A percentile compares a stretch with the other conserved stretches of the same genome.
Conservation (phyloP, 1,140 invertebrate species). For the Drosophila melanica region DNA sequence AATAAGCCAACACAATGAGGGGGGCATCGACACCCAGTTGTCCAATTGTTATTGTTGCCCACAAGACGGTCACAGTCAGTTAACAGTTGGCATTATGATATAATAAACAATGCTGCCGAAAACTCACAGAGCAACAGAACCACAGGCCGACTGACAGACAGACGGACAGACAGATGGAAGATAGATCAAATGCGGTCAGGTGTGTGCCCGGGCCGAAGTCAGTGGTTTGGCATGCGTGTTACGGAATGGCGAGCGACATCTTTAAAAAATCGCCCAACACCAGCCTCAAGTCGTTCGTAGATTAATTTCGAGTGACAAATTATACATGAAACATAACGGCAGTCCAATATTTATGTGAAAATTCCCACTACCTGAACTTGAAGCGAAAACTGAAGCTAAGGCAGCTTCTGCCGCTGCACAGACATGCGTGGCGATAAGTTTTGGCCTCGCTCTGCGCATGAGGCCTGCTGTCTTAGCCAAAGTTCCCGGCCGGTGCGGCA, state of each 20-base stretch:
- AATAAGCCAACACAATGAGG: conserved; percentile 21
- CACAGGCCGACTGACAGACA: not conserved
- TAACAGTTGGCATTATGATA: conserved; percentile 77
- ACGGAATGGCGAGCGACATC: conserved; percentile 25
- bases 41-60: conserved; percentile 32
- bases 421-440: conserved; percentile 43
- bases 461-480: conserved; percentile 11
- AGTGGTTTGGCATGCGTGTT: conserved; percentile 26
- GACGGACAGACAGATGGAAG: not conserved
- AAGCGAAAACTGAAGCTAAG: conserved; percentile 31
- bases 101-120: conserved; percentile 63
- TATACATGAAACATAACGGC: conserved; percentile 76
- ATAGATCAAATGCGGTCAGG: conserved; percentile 41
- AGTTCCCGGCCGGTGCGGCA: conserved; percentile 17
- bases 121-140: conserved; percentile 11
- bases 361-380: conserved; percentile 64
- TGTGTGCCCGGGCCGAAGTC: conserved; percentile 3
- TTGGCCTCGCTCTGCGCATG: conserved; percentile 17
- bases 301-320: conserved; percentile 81
- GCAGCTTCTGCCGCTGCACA: conserved; percentile 13
- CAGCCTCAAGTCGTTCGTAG: conserved; percentile 45
- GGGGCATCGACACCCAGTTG: conserved; percentile 42
- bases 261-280: conserved; percentile 38
- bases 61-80: conserved; percentile 72
- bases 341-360: conserved; percentile 75